phyloP scores from a whole-genome alignment of 64 coral and sea anemone genomes.

The Montipora efflorescens region DNA sequence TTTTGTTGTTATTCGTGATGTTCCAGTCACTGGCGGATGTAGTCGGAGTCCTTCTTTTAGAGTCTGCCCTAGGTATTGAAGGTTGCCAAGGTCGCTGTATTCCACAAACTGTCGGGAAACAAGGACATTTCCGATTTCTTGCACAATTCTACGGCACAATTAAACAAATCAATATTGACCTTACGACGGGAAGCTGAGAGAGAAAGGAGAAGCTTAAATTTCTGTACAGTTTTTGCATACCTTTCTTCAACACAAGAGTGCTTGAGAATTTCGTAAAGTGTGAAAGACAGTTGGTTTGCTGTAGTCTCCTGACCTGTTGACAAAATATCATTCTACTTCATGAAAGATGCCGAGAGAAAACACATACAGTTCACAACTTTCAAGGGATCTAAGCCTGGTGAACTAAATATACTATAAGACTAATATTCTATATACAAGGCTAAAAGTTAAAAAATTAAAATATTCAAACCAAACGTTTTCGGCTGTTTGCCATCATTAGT shows the following conservation, averaged over 20 bases:
- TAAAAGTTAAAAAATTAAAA: no score
- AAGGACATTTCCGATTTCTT: conserved; percentile 70
- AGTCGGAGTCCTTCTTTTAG: conserved; percentile 74
- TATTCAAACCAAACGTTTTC: no score
- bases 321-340: not conserved
- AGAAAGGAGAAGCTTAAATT: no score
- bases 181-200: no score
- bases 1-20: conserved; percentile 29
- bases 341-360: no score
- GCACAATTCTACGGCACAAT: conserved; percentile 37
- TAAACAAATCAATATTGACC: no score
- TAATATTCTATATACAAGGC: no score
- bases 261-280: conserved; percentile 73
- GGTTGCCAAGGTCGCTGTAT: conserved; percentile 77
- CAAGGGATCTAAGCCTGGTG: no score
- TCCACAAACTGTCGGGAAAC: conserved; percentile 15
- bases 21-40: conserved; percentile 52
- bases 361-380: no score
- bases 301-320: conserved; percentile 86
- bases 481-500: no score
- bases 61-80: conserved; percentile 76
- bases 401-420: no score
- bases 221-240: not conserved
- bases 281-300: conserved; percentile 79
- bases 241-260: conserved; percentile 78